Base-by-base conservation (phyloP, 2,113 vertebrate species). In the Coracopsis vasa region DNA sequence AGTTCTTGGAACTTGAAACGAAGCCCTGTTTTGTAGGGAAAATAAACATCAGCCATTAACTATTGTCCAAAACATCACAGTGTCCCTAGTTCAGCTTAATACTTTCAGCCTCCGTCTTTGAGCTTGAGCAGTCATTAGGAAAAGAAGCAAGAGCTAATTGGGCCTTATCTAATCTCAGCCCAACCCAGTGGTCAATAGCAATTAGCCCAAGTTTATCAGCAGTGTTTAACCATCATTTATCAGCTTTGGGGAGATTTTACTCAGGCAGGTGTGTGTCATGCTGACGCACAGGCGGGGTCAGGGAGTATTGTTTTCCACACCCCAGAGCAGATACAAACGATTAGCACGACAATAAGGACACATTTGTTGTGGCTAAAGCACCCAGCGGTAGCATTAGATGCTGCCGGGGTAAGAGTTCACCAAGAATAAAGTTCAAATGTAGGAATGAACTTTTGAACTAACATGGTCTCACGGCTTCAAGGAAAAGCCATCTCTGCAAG, bases 161-260 rank as follows among this genome's bases (percentile, higher is more conserved):
- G 77, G 45, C 54, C 18, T 47, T 86, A 95, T 72, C 91, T 94
- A 96, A 95, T 88, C 89, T 87, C 69, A 89, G 77, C 61, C 83
- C 51, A 37, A 54, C 35, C 88, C 83, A 47, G 51, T 54, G 92
- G 73, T 92, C 83, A 96, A 25, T 24, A 78, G 60, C 69, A 54
- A 42, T 64, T 75, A 60, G 60, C 53, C 75, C 5, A 92, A 71
- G 69, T 96, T 94, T 96, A 89, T 95, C 86, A n/a, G 80, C 66
- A 28, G 42, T 44, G 47, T 75, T 96, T 91, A 80, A 45, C 75
- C 75, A 74, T 29, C 48, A 45, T 88, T 92, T 94, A 73, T 90
- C 70, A 67, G 70, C 93, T 80, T 25, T 54, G 69, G 73, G 74
- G 89, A 92, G 80, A 9, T 48, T 83, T 86, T 44, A 2, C 42